Percentiles rank a stretch among this genome's conserved stretches.
Evolutionary conservation across 1,140 invertebrate species (phyloP).

Genomic region (Diorhabda carinulata): DNA sequence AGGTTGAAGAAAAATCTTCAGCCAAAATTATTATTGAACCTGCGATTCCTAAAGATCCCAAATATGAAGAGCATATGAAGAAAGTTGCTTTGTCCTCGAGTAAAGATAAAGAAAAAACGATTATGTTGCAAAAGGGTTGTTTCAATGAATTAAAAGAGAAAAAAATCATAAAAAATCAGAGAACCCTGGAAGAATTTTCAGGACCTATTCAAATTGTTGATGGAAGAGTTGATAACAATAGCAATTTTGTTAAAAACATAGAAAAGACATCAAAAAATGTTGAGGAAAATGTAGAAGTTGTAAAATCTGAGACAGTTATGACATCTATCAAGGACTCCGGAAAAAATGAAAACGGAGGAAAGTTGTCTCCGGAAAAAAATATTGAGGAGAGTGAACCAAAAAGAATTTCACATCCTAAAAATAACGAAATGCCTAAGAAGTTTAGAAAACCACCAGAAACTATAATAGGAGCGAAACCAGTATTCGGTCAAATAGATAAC

Average conservation of each 20-base stretch:
- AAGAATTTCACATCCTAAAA: constrained; percentile 14
- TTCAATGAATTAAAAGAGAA: constrained; percentile 40
- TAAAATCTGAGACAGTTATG: background rate
- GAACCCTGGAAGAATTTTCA: background rate
- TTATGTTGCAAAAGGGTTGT: constrained; percentile 37
- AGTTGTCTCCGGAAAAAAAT: background rate
- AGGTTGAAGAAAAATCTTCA: constrained; percentile 7
- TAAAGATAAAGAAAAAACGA: constrained; percentile 30
- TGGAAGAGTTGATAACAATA: background rate
- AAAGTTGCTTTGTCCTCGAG: constrained; percentile 28
- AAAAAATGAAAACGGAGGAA: background rate
- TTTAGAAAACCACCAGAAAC: constrained; percentile 45
- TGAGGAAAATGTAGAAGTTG: background rate
- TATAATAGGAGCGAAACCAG: constrained; percentile 45
- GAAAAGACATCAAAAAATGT: background rate
- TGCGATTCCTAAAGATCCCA: constrained; percentile 29
- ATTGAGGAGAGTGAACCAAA: constrained; percentile 25
- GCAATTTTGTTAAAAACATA: background rate
- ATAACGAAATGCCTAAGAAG: constrained; percentile 27
- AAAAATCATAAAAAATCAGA: constrained; percentile 27
- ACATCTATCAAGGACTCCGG: background rate
- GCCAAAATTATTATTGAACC: constrained; percentile 30
- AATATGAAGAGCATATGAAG: constrained; percentile 34
- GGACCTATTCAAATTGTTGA: constrained; percentile 3
- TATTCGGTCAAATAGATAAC: constrained; percentile 45